phyloP scores from a whole-genome alignment of 2,797 vertebrate species.

The Epinephelus malabaricus region DNA sequence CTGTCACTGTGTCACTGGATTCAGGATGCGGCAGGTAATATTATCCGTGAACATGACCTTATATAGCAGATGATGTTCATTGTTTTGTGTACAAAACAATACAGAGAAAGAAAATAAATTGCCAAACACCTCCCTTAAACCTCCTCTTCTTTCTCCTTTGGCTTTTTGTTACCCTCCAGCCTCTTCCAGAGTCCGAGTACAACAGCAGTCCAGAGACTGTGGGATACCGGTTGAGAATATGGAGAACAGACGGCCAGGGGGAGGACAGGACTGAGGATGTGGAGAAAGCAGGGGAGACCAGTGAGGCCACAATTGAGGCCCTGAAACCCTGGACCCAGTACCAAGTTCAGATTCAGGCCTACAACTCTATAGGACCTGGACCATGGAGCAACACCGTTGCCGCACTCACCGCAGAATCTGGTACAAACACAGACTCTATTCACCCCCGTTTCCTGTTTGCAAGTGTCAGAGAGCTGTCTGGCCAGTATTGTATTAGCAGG shows the following conservation, averaged over 20 bases:
- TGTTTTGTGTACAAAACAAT: not conserved
- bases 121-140: not conserved
- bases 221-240: slow-evolving; percentile 90
- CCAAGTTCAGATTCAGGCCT: slow-evolving; percentile 92
- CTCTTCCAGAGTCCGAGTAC: slow-evolving; percentile 90
- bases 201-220: slow-evolving; percentile 94
- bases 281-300: slow-evolving; percentile 68
- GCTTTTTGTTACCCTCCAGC: slow-evolving; percentile 78
- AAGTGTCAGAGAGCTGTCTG: slow-evolving; percentile 33
- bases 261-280: slow-evolving; percentile 77
- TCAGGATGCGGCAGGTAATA: too few species aligned
- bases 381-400: slow-evolving; percentile 91
- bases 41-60: not conserved
- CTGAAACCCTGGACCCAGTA: slow-evolving; percentile 94
- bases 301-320: slow-evolving; percentile 89
- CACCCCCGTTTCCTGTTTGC: slow-evolving; percentile 34
- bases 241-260: slow-evolving; percentile 82
- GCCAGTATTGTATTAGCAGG: slow-evolving; percentile 28
- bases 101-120: not conserved
- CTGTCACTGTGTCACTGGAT: too few species aligned
- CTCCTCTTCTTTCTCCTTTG: not conserved
- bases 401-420: slow-evolving; percentile 91
- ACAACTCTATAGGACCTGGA: slow-evolving; percentile 94
- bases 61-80: not conserved
- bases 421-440: slow-evolving; percentile 73